These are phyloP conservation scores for Trilocha varians DNA, from an alignment of 2,888 invertebrate species.

Conservation along the genomic window DNA sequence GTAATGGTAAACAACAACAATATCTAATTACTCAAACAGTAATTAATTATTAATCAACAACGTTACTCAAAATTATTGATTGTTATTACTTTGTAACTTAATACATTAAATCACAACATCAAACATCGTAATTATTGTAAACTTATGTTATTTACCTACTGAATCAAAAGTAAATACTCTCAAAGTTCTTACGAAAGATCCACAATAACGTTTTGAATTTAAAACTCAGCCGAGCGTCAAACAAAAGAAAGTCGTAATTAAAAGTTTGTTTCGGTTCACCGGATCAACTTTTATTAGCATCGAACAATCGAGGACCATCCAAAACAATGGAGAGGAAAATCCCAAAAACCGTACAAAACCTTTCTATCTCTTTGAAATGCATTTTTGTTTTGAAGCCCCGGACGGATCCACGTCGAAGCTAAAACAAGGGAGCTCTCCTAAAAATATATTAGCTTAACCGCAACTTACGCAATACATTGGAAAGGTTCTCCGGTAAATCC, in stretches of 20 bases:
- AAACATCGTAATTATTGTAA: too few relatives aligned
- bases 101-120: too few relatives aligned
- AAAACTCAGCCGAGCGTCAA: background rate
- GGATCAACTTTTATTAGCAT: background rate
- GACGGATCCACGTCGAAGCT: background rate
- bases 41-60: too few relatives aligned
- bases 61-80: too few relatives aligned
- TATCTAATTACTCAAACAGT: too few relatives aligned
- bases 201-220: background rate
- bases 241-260: background rate
- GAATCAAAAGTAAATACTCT: background rate
- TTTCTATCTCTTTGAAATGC: background rate
- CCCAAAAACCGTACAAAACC: background rate
- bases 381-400: background rate
- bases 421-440: background rate
- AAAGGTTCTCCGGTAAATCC: slow-evolving; percentile 20
- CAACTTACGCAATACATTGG: slow-evolving; percentile 4
- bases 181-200: background rate
- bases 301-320: background rate
- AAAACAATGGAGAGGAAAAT: background rate
- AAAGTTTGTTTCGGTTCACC: background rate
- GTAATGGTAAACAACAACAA: too few relatives aligned
- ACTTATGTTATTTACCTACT: too few relatives aligned
- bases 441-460: slow-evolving; percentile 3
- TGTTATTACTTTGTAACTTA: too few relatives aligned